Evolutionary conservation across 2,888 invertebrate genomes (phyloP).

Genomic region (Ectemnius continuus): DNA sequence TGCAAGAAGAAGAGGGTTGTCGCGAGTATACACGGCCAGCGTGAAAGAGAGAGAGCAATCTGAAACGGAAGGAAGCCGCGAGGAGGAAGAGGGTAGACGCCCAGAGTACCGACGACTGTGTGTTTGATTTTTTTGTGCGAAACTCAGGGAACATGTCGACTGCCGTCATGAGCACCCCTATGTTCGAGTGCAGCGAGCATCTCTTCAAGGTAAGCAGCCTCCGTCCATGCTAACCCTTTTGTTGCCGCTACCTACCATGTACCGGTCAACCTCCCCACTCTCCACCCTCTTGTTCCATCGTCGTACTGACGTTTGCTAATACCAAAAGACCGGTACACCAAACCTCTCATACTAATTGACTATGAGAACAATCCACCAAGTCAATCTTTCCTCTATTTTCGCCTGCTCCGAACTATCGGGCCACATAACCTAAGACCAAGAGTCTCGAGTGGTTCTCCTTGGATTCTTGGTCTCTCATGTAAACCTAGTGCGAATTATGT

Average conservation of each 20-base stretch:
- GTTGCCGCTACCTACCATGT: background rate
- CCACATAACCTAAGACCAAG: too few relatives aligned
- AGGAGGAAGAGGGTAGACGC: slow-evolving; percentile 15
- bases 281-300: slow-evolving; percentile 3
- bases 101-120: slow-evolving; percentile 24
- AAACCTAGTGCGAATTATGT: too few relatives aligned
- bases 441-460: too few relatives aligned
- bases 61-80: slow-evolving; percentile 21
- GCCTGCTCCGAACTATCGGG: too few relatives aligned
- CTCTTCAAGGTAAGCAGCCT: slow-evolving; percentile 83
- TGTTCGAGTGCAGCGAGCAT: slow-evolving; percentile 88
- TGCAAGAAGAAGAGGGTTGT: slow-evolving; percentile 4
- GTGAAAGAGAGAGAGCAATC: background rate
- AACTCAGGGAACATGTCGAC: slow-evolving; percentile 83
- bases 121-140: slow-evolving; percentile 38
- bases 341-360: too few relatives aligned
- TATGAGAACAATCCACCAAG: too few relatives aligned
- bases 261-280: background rate
- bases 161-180: slow-evolving; percentile 87
- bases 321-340: background rate
- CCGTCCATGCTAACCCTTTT: background rate
- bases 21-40: background rate
- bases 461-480: too few relatives aligned
- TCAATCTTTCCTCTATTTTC: too few relatives aligned
- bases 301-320: background rate